Conservation (phyloP, 2,888 invertebrate genomes). For the Horisme vitalbata region DNA sequence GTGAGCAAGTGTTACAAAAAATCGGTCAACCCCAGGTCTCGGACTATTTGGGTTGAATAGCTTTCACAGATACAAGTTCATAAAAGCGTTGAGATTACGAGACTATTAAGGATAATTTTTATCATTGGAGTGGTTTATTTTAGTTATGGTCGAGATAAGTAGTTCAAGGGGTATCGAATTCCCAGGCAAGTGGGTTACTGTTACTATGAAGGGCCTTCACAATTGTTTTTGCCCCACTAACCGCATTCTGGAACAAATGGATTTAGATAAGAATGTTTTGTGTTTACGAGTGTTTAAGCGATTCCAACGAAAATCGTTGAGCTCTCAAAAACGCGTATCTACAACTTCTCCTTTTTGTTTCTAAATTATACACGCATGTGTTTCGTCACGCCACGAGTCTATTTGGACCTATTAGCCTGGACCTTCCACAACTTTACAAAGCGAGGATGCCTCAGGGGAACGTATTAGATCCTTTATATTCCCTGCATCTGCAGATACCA, state of each 20-base stretch:
- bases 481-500: slow-evolving; percentile 7
- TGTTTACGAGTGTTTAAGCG: slow-evolving; percentile 34
- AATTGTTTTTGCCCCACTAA: slow-evolving; percentile 68
- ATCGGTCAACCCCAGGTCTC: slow-evolving; percentile 42
- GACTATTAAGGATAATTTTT: slow-evolving; percentile 36
- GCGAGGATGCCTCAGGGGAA: slow-evolving; percentile 12
- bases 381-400: slow-evolving; percentile 26
- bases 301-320: slow-evolving; percentile 24
- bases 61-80: slow-evolving; percentile 18
- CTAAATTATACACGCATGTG: slow-evolving; percentile 30
- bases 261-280: slow-evolving; percentile 42
- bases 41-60: slow-evolving; percentile 12
- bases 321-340: slow-evolving; percentile 14
- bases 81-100: slow-evolving; percentile 30
- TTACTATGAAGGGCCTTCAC: slow-evolving; percentile 56
- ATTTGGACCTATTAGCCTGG: slow-evolving; percentile 27
- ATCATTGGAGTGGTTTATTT: slow-evolving; percentile 41
- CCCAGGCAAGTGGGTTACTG: slow-evolving; percentile 67
- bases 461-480: slow-evolving; percentile 10
- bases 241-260: slow-evolving; percentile 55
- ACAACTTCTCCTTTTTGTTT: slow-evolving; percentile 21
- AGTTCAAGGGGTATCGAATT: slow-evolving; percentile 71
- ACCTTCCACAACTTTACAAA: slow-evolving; percentile 36
- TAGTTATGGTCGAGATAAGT: slow-evolving; percentile 52
- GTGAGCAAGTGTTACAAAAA: slow-evolving; percentile 48